Evolutionary conservation across 1,140 invertebrate species (phyloP), one percentile per base, ranked within the genome.

Genomic region (Tetranychus cinnabarinus): DNA sequence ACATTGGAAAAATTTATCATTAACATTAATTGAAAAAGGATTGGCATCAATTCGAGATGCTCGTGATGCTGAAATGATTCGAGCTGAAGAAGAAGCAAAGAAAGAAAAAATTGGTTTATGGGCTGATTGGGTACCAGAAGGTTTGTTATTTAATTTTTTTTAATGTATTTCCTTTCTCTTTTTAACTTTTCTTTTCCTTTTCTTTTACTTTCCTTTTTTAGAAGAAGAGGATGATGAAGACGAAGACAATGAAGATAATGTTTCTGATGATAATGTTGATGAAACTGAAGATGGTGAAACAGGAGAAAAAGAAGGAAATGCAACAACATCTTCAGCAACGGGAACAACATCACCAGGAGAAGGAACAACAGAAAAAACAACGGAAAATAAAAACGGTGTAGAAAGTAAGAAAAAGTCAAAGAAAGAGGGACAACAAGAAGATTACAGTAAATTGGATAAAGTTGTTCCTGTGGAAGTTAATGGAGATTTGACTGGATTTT

Each of bases 21-120:
- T 93, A 15, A 79, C 82, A 10, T 76, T 97, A 1, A 88, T 98
- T 0, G 85, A 90, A 69, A 82, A 88, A 68, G 95, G 93, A 15
- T 78, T 92, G 2, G 88, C 93, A 2, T 80, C 84, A 15, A 88
- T 98, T 59, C 62, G 67, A 79, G 84, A 48, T 84, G 85, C 0
- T 79, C 86, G 69, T 84, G 45, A 46, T n/a, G 78, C 81, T 36
- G 71, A 76, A 2, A 76, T 98, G 50, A 82, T 83, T 69, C 78
- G 77, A n/a, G 92, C 92, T 4, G 88, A 98, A 72, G 86, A 89
- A 66, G 79, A 80, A 66, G 95, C 93, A 2, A 92, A 89, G 70
- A 76, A 79, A 47, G 81, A 83, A 59, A 82, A 74, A 67, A 64
- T 72, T 5, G 67, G 70, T 47, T 66, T 74, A 23, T 75, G 73